Evolutionary conservation across 53 echinoderm and acorn worm species (phyloP), one percentile per base, ranked within the genome.

Genomic region (Stichopus horrens): DNA sequence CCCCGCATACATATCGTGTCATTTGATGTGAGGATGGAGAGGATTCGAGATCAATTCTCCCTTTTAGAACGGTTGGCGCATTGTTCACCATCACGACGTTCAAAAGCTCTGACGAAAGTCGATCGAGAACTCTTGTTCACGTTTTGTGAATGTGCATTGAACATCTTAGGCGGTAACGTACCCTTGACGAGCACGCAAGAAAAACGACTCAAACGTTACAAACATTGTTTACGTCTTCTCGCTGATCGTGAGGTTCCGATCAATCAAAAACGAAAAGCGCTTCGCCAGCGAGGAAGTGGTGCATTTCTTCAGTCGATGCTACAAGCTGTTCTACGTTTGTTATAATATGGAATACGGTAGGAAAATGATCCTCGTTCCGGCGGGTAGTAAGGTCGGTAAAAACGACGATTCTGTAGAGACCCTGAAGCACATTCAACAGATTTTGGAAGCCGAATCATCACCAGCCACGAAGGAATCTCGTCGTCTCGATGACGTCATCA

Each of bases 11-110:
- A 13, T 13, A 10, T 59, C 60, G 21, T 75, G 86, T 78, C 86
- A 86, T 89, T 68, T 86, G 13, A 4, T 8, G 86, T 75, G 55
- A 91, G 86, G 82, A 91, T 89, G 67, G 89, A 75, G 11, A 76
- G 79, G 6, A 52, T 91, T 23, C 78, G 53, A 67, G 71, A 65
- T 54, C 86, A 92, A 67, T 87, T 88, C 54, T 74, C 89, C 23
- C 92, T 90, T 75, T 75, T 93, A 6, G 81, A 90, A n/a, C 90
- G 92, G 4, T 86, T 95, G 13, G 92, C 89, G 11, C 66, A 86
- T 7, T 79, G 93, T 57, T 86, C 86, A 7, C 21, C 86, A 5
- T 55, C 76, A 23, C 85, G 86, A 20, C 90, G 91, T 5, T 60
- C 80, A 54, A 22, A 63, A 4, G 68, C 87, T 11, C 22, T 93